Evolutionary conservation across 1,140 invertebrate genomes (phyloP), one percentile per base, ranked within the genome.

Genomic region (Zaprionus camerounensis): DNA sequence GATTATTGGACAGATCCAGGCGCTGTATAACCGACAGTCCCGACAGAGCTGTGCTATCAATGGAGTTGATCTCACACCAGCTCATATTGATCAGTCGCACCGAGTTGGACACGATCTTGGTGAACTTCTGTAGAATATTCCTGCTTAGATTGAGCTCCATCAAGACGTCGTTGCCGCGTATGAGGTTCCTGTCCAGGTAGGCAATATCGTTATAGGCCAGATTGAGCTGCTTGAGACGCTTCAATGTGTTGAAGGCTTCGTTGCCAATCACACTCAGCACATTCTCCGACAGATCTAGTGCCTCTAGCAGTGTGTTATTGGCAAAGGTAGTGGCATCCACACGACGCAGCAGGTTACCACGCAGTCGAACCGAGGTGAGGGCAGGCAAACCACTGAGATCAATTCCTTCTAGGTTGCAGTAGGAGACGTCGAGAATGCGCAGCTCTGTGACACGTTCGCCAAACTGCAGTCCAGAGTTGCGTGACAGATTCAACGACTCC

Each of bases 161-260:
- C 15, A 96, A 75, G 13, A 93, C 93, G 17, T 94, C 93, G 90
- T 95, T 94, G 74, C 94, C 93, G 13, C 91, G 77, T 38, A 96
- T 93, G 28, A 93, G 92, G 28, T 95, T 94, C 71, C 93, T 92
- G 49, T 94, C 93, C 66, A 96, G 76, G 2, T 82, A 74, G 2
- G 93, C 93, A 61, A 96, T 95, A 74, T 94, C 94, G 81, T 96
- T 96, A 88, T 94, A 94, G 0, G 96, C 96, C 61, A 96, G 88
- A 90, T 96, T 95, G 44, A 96, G 81, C 61, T 93, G 79, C 76
- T 94, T 94, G 1, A 96, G 74, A n/a, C 93, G 90, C n/a, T 90
- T 92, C 13, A 95, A 91, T 1, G 94, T 93, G 26, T 85, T 80
- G 76, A 96, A 96, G 2, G 94, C 93, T 55, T 93, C 93, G 17